Percentiles rank a stretch among this genome's conserved stretches.
Evolutionary conservation across 1,140 invertebrate species (phyloP).

Genomic region (Gonioctena quinquepunctata): DNA sequence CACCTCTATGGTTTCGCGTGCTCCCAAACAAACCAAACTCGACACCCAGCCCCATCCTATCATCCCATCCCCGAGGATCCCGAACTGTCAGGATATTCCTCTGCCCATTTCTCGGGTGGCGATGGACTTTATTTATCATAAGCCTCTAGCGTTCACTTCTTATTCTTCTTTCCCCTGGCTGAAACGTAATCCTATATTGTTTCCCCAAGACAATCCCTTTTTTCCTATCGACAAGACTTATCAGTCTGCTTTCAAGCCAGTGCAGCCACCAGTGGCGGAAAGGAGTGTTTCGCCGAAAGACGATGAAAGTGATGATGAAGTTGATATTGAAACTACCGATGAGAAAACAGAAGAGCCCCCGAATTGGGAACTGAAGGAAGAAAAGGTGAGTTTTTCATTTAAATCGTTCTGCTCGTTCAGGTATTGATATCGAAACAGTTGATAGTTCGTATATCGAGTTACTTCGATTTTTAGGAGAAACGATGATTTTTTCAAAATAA

Average conservation of each 20-base stretch:
- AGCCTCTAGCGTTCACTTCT: conserved; percentile 62
- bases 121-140: conserved; percentile 73
- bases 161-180: conserved; percentile 65
- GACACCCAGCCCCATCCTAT: conserved; percentile 49
- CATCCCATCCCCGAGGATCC: conserved; percentile 60
- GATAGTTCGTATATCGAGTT: too few species aligned
- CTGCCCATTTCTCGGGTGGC: conserved; percentile 65
- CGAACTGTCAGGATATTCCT: conserved; percentile 60
- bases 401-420: too few species aligned
- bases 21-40: conserved; percentile 54
- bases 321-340: conserved; percentile 66
- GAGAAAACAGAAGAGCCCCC: conserved; percentile 51
- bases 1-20: conserved; percentile 54
- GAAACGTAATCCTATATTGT: conserved; percentile 60
- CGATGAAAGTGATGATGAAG: conserved; percentile 61
- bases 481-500: too few species aligned
- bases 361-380: conserved; percentile 44
- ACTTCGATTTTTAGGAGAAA: too few species aligned
- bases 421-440: too few species aligned
- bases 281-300: conserved; percentile 37
- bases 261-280: conserved; percentile 51
- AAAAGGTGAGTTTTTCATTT: conserved; percentile 38
- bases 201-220: conserved; percentile 56
- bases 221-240: conserved; percentile 56
- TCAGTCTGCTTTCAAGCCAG: conserved; percentile 71